Conservation (phyloP, 2,113 vertebrate species). For the Cottus gobio region DNA sequence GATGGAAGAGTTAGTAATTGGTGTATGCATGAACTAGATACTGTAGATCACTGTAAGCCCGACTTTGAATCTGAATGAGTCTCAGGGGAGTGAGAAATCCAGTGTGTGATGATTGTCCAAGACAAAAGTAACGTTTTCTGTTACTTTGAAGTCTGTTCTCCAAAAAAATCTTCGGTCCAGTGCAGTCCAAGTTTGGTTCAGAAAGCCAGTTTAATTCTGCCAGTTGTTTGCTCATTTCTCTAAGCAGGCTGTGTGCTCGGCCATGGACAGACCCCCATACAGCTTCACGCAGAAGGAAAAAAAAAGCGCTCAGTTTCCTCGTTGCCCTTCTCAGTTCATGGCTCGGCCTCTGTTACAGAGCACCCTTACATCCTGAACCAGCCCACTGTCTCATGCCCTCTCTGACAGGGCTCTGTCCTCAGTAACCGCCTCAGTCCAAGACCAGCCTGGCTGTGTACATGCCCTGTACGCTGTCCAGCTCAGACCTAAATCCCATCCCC, state of each 20-base stretch:
- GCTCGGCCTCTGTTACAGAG: conserved; percentile 60
- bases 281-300: not conserved
- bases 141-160: not conserved
- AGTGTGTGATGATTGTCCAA: not conserved
- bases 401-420: conserved; percentile 66
- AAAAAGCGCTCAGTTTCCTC: conserved; percentile 41
- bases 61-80: not conserved
- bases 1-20: not conserved
- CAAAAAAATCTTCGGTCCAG: no score
- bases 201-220: not conserved
- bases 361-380: conserved; percentile 45
- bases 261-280: conserved; percentile 39
- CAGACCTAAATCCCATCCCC: conserved; percentile 43
- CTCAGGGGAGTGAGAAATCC: not conserved
- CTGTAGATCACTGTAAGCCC: not conserved
- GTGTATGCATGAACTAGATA: conserved; percentile 13
- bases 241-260: conserved; percentile 21
- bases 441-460: conserved; percentile 35
- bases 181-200: no score
- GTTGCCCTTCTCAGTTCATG: conserved; percentile 56
- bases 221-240: conserved; percentile 34
- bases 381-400: conserved; percentile 58
- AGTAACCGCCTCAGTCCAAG: conserved; percentile 40
- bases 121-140: conserved; percentile 9
- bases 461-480: conserved; percentile 52